These are phyloP conservation scores for Corbicula japonica DNA, from an alignment of 2,888 invertebrate genomes.

Conservation along the genomic window DNA sequence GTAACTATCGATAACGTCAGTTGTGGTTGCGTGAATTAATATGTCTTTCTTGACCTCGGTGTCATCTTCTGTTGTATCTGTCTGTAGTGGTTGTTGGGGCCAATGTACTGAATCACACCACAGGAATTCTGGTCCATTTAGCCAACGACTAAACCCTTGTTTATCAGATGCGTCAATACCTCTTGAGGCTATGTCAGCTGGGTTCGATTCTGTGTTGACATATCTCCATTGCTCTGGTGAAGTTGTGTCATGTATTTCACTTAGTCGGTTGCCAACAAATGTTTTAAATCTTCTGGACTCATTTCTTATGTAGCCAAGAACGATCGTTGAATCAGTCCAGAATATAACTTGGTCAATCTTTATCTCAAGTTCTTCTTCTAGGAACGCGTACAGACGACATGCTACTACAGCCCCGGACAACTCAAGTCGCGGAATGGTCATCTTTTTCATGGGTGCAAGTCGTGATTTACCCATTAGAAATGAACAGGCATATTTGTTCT, in stretches of 20 bases:
- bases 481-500: constrained; percentile 15
- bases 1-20: constrained; percentile 1
- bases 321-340: constrained; percentile 55
- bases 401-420: constrained; percentile 38
- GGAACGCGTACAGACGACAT: constrained; percentile 33
- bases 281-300: constrained; percentile 44
- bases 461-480: constrained; percentile 47
- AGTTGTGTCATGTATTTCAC: constrained; percentile 32
- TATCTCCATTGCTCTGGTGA: constrained; percentile 42
- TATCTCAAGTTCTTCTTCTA: constrained; percentile 39
- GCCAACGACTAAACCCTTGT: constrained; percentile 13
- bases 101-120: constrained; percentile 8
- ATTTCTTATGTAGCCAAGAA: constrained; percentile 50
- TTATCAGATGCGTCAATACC: constrained; percentile 19
- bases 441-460: constrained; percentile 46
- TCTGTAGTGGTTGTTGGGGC: constrained; percentile 13
- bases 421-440: constrained; percentile 40
- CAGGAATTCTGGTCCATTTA: constrained; percentile 44
- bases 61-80: constrained; percentile 28
- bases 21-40: constrained; percentile 14
- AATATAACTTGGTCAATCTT: constrained; percentile 34
- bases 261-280: constrained; percentile 49
- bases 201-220: constrained; percentile 36
- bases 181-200: constrained; percentile 43
- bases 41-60: constrained; percentile 34